A percentile compares a stretch with the other conserved stretches of the same genome.
Evolutionary conservation across 2,888 invertebrate genomes (phyloP).

Genomic region (Stramonita haemastoma): DNA sequence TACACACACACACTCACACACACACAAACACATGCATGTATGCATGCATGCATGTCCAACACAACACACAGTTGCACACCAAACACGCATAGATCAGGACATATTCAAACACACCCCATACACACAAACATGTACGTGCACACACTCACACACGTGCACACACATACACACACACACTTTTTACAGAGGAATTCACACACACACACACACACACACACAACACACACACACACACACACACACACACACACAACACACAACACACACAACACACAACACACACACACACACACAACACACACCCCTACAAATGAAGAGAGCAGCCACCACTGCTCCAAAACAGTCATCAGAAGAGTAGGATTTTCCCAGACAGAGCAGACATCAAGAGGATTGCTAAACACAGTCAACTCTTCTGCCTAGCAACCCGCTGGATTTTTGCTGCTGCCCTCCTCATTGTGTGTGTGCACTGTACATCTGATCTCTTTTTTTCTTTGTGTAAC

Average conservation of each 20-base stretch:
- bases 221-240: too few species aligned
- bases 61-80: too few species aligned
- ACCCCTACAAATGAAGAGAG: too few species aligned
- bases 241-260: not conserved
- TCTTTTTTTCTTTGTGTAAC: too few species aligned
- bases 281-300: not conserved
- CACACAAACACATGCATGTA: not conserved
- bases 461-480: not conserved
- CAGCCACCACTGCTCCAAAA: too few species aligned
- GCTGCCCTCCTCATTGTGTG: slow-evolving; percentile 24
- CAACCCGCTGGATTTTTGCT: slow-evolving; percentile 45
- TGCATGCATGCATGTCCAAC: not conserved
- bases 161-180: too few species aligned
- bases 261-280: too few species aligned
- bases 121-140: not conserved
- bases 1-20: not conserved
- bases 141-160: slow-evolving; percentile 25
- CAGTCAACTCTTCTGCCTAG: not conserved
- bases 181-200: too few species aligned
- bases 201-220: too few species aligned
- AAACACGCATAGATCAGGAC: not conserved
- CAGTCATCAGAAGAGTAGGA: not conserved
- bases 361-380: slow-evolving; percentile 36
- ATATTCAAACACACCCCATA: not conserved
- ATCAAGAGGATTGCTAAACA: slow-evolving; percentile 51